A percentile compares a stretch with the other conserved stretches of the same genome.
Evolutionary conservation across 2,113 vertebrate genomes (phyloP).

Genomic region (Pipa parva): DNA sequence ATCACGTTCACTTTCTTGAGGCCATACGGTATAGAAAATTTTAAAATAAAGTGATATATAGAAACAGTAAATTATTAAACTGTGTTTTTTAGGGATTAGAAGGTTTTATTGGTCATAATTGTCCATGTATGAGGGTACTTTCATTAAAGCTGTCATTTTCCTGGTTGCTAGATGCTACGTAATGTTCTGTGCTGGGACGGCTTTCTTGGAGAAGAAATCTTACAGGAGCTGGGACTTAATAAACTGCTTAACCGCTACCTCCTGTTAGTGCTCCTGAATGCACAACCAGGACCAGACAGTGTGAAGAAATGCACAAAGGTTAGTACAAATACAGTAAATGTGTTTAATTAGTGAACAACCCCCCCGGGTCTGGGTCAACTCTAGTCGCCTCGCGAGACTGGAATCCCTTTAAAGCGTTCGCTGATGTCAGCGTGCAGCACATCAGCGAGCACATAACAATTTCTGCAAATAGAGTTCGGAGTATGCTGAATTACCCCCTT

Average conservation of each 20-base stretch:
- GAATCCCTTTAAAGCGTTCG: no score
- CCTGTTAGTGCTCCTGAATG: constrained; percentile 70
- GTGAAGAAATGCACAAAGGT: constrained; percentile 74
- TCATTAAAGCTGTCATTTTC: no score
- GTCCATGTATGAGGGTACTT: no score
- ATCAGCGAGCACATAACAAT: no score
- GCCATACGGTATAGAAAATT: no score
- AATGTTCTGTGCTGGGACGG: constrained; percentile 81
- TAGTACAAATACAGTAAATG: constrained; percentile 5
- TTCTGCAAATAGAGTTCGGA: no score
- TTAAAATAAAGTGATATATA: background rate
- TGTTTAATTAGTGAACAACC: background rate
- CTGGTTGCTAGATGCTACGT: constrained; percentile 80
- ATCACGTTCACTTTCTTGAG: no score
- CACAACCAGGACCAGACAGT: constrained; percentile 47
- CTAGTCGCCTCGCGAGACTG: no score
- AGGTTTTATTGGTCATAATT: no score
- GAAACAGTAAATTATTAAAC: rapidly evolving
- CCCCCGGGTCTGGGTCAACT: no score
- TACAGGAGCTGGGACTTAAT: constrained; percentile 77
- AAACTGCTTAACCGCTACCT: constrained; percentile 86
- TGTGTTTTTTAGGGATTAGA: background rate
- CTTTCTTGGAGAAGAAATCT: constrained; percentile 65
- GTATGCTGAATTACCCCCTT: no score
- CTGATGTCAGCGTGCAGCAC: no score